Base-by-base conservation (phyloP, 2,797 vertebrate genomes). In the Catostomus latipinnis region DNA sequence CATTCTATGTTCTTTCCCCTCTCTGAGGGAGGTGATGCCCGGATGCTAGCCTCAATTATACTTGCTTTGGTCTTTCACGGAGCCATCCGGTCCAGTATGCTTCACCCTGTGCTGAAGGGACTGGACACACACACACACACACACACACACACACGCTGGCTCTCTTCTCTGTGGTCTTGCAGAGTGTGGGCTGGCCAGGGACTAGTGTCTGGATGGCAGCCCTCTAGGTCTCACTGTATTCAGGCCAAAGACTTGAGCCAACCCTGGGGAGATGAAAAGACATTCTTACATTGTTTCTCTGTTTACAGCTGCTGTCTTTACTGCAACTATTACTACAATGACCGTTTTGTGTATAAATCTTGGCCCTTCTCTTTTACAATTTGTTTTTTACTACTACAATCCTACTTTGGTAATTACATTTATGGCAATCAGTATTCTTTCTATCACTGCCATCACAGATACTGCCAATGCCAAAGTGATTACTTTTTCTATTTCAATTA, bases 151-250 rank as follows among this genome's bases (percentile, higher is more conserved):
- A 72, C 49, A 72, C 72, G 52, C 71, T 73, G 48, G 22, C 70
- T 62, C 76, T 67, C 53, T 71, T 52, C 69, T 83, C 74, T 78
- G 73, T 67, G 60, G 72, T 77, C 16, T 14, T 85, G 65, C 63
- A 67, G 69, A 80, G 57, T 0, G 82, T 86, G 68, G 75, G 22
- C 1, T 58, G 80, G 82, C 87, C 84, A 83, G 81, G 52, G 65
- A n/a, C 80, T 81, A 77, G 82, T 82, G 81, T 81, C 79, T 82
- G 80, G 63, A 83, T 85, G 68, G 71, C 78, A 66, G 82, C 76
- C 76, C 48, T 85, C 71, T 74, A 75, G 74, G 73, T 72, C 61
- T 53, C 78, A 63, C 75, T 83, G 68, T 60, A 67, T 65, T 70
- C 58, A 66, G 68, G 82, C 81, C 85, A 86, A 62, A 80, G 43